Base-by-base conservation (phyloP, 2,113 vertebrate genomes). In the Erythrolamprus reginae region DNA sequence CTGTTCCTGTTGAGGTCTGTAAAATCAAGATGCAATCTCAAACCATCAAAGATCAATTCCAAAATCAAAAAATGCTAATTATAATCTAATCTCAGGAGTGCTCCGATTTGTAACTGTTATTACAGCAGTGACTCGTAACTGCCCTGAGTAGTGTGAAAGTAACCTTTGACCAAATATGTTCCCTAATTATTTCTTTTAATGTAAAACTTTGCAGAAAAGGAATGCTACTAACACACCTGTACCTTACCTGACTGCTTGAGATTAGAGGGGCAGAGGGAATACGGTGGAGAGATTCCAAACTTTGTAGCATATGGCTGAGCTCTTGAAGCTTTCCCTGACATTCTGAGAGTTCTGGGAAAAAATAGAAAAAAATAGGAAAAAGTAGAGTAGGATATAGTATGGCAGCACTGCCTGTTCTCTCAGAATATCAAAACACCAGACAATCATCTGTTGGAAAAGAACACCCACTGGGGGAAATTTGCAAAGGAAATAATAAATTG, bases 261-360 rank as follows among this genome's bases (percentile, higher is more conserved):
- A 99, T 97, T n/a, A 98, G 97, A 1, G 98, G 97, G 10, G 98
- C 98, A 0, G 97, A 97, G 15, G 97, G 97, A 94, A 97, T 97
- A 55, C 97, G 95, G 90, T 98, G 98, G 90, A 99, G 95, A 51
- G 97, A 97, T 15, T 98, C 97, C 84, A 99, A 96, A 90, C 96
- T 97, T 92, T 99, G 98, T 10, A 99, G 97, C 88, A 99, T 97
- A n/a, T 91, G 96, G 3, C 96, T 97, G 10, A 99, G 96, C 82
- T 99, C 98, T 19, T 96, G 96, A 89, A 99, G 97, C 92, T 98
- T 98, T 0, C 93, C 93, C 95, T 99, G 98, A 92, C 98, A 99
- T 70, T 98, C 97, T 0, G 93, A 95, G 90, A 99, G 97, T 61
- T 98, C 99, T 99, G 92, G 38, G 1, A n/a, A 53, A 23, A 3